Evolutionary conservation across 2,113 vertebrate genomes (phyloP), one percentile per base, ranked within the genome.

Genomic region (Oophaga pumilio): DNA sequence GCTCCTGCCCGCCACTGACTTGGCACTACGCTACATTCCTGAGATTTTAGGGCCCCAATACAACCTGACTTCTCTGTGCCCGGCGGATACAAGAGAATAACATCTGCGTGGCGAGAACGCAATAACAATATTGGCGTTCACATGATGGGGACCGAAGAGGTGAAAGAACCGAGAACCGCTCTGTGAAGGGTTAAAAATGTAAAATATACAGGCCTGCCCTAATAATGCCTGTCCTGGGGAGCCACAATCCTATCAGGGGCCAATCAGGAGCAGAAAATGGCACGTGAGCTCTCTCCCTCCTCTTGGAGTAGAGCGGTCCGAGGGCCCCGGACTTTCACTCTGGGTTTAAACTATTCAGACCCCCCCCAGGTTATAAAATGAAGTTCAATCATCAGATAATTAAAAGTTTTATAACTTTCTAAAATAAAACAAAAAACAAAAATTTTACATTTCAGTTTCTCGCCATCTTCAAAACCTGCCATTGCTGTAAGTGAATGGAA

Each of bases 11-110:
- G n/a, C 6, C 87, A 78, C 77, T 60, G 43, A 76, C 22, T 56
- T 62, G 74, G 17, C 20, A 85, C 89, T 66, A 53, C 43, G 76
- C 86, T 22, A 73, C 71, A 78, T 85, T 57, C 62, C 22, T 66
- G 15, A 79, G 15, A 56, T 17, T 14, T 50, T 60, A 56, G 66
- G 79, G 74, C 4, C 4, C 11, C 82, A 33, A 28, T 2, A 50
- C n/a, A 24, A 57, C 57, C 9, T 4, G 28, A 73, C 69, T 17
- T 73, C 14, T 60, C 8, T 28, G 43, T 20, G 33, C 24, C 24
- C 20, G 17, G 33, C 15, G 18, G n/a, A 66, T 2, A 62, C 14
- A 33, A 79, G 77, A 80, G n/a, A 80, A 80, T 8, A 33, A 69
- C 17, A 3, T 73, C 26, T 8, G 15, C 14, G 28, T 73, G 69